Percentiles rank a stretch among this genome's conserved stretches.
These are phyloP conservation scores for Matsumyia berberina DNA, from an alignment of 2,888 invertebrate species.

Conservation along the genomic window DNA sequence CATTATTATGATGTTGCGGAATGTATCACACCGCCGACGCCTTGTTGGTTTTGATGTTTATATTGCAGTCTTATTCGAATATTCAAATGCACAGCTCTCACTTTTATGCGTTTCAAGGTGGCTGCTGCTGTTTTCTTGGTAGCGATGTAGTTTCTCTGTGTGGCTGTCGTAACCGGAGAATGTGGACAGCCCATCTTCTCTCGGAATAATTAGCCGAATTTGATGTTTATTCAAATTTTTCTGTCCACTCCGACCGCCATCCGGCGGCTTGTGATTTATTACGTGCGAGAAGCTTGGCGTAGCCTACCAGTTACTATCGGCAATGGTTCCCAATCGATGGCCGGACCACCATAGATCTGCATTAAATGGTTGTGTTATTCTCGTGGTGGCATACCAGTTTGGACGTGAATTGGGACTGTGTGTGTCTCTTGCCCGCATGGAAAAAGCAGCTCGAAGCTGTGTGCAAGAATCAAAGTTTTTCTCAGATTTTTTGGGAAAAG, in stretches of 20 bases:
- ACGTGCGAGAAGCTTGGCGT: constrained; percentile 55
- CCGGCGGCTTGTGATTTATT: constrained; percentile 47
- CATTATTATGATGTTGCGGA: constrained; percentile 67
- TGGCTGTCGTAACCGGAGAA: constrained; percentile 7
- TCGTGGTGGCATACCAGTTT: constrained; percentile 51
- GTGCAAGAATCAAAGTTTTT: neutral
- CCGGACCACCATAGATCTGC: constrained; percentile 60
- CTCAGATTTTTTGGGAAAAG: neutral
- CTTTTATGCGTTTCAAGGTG: constrained; percentile 26
- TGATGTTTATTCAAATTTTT: constrained; percentile 60
- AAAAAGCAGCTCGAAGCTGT: constrained; percentile 1
- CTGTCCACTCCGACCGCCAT: constrained; percentile 1
- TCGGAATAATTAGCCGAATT: constrained; percentile 57
- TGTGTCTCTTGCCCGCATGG: constrained; percentile 36
- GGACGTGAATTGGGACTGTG: neutral
- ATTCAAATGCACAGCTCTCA: constrained; percentile 15
- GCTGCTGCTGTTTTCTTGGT: neutral
- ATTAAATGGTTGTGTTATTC: constrained; percentile 37
- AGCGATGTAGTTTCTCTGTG: constrained; percentile 20
- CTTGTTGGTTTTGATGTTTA: constrained; percentile 7
- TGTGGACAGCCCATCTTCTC: constrained; percentile 11
- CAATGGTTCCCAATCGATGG: constrained; percentile 18
- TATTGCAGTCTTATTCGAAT: constrained; percentile 20
- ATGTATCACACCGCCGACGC: constrained; percentile 65
- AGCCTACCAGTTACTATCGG: constrained; percentile 42